These are phyloP conservation scores for Melierax canorus DNA, from an alignment of 2,113 vertebrate species.

Conservation along the genomic window DNA sequence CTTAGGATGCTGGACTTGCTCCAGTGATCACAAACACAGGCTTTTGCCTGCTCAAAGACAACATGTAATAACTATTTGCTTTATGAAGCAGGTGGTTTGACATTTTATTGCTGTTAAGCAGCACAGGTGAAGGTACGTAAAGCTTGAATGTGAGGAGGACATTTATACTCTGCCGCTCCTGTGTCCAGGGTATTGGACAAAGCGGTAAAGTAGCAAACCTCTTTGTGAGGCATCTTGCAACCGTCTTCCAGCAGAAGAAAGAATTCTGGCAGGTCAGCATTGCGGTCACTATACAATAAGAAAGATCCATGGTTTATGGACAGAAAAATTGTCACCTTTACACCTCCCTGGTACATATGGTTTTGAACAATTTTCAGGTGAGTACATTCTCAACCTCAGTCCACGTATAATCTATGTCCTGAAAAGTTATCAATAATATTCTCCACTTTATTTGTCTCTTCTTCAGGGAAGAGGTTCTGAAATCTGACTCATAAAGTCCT, in stretches of 20 bases:
- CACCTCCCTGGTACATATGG: background rate
- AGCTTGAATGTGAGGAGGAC: background rate
- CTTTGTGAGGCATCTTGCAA: background rate
- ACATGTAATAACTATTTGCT: background rate
- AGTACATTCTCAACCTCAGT: background rate
- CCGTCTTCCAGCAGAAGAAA: background rate
- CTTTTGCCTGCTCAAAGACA: background rate
- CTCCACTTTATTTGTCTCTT: background rate
- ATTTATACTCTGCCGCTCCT: background rate
- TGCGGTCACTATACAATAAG: background rate
- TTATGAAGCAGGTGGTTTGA: background rate
- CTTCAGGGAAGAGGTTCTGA: background rate
- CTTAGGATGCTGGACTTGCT: slow-evolving; percentile 1
- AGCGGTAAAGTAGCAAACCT: background rate
- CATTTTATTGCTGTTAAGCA: background rate
- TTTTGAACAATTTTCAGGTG: background rate
- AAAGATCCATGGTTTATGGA: background rate
- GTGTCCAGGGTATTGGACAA: background rate
- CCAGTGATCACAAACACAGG: slow-evolving; percentile 6
- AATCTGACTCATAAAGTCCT: background rate
- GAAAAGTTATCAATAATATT: background rate
- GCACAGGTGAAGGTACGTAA: background rate
- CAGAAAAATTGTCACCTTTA: background rate
- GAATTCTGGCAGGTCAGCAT: background rate
- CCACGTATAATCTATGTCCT: background rate